These are phyloP conservation scores for Gymnothorax reevesii DNA, from an alignment of 2,797 vertebrate genomes.

Conservation along the genomic window DNA sequence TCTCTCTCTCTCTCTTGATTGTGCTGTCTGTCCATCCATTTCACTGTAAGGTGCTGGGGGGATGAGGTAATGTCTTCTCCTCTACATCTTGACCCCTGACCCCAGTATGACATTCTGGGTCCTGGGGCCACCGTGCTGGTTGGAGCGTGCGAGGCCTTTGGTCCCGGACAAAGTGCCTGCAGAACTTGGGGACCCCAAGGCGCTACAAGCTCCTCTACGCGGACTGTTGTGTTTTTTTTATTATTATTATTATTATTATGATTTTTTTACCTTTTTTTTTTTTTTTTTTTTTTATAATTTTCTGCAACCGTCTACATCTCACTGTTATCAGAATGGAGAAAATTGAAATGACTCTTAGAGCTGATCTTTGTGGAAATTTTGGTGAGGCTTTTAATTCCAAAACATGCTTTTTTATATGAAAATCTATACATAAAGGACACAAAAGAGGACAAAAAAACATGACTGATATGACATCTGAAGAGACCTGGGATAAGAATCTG, in stretches of 20 bases:
- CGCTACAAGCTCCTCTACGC: background rate
- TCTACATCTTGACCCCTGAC: constrained; percentile 4
- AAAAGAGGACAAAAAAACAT: constrained; percentile 58
- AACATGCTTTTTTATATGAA: constrained; percentile 77
- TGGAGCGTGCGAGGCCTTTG: constrained; percentile 18
- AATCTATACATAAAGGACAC: constrained; percentile 78
- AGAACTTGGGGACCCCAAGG: background rate
- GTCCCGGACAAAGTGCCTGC: constrained; percentile 23
- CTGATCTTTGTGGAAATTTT: constrained; percentile 39
- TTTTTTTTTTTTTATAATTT: constrained; percentile 52
- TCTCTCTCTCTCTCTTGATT: background rate
- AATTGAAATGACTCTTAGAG: constrained; percentile 44
- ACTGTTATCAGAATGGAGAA: constrained; percentile 44
- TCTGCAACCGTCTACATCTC: constrained; percentile 35
- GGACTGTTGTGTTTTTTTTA: constrained; percentile 48
- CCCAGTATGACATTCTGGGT: background rate
- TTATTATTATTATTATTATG: constrained; percentile 56
- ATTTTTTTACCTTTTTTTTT: constrained; percentile 45
- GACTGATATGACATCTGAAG: constrained; percentile 38
- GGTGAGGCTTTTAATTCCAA: constrained; percentile 57
- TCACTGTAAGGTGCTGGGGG: constrained; percentile 17
- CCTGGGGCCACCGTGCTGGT: background rate
- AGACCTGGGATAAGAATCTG: constrained; percentile 45
- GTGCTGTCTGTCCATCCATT: background rate
- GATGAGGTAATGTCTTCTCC: background rate